Base-by-base conservation (phyloP, 2,888 invertebrate species). In the Stenurella melanura region DNA sequence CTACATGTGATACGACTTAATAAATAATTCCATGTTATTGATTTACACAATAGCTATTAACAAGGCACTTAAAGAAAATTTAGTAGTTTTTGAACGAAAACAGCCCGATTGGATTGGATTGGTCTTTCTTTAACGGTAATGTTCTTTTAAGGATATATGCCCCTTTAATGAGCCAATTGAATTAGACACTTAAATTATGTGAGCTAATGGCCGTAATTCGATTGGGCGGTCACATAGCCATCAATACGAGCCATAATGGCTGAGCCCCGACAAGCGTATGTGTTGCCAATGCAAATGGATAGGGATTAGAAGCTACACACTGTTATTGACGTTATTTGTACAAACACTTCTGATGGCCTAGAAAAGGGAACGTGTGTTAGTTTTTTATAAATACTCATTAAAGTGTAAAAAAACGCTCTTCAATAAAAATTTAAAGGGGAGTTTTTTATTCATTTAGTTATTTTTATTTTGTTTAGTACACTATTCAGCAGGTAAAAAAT, bases 141-240 rank as follows among this genome's bases (percentile, higher is more conserved):
- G 86, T 82, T 83, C 86, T 85, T 86, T 86, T 85, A 84, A 85
- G 85, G 84, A 87, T 86, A 85, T 86, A 86, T 84, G 84, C 78
- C 83, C 84, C 84, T 85, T 85, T 87, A 86, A 87, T 85, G 87
- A 87, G 82, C 84, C 86, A 86, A 87, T 87, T 86, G 87, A 87
- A 87, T 87, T 86, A 87, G 86, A 86, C 86, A 86, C 86, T 86
- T 87, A 86, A 87, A 87, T 87, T 87, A 87, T 87, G 85, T 86
- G 84, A 85, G 84, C 83, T 87, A 87, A 87, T 86, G 85, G 86
- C 83, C 77, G 86, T 86, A 86, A 87, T 87, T 87, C 86, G 85
- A 86, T 86, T 86, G 86, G 86, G 85, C 85, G 86, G 85, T 84
- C 84, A 38, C 58, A 58, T 38, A 54, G 70, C 70, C 70, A 60